Conservation (phyloP, 2,113 vertebrate species). For the Sinosuthora webbiana region DNA sequence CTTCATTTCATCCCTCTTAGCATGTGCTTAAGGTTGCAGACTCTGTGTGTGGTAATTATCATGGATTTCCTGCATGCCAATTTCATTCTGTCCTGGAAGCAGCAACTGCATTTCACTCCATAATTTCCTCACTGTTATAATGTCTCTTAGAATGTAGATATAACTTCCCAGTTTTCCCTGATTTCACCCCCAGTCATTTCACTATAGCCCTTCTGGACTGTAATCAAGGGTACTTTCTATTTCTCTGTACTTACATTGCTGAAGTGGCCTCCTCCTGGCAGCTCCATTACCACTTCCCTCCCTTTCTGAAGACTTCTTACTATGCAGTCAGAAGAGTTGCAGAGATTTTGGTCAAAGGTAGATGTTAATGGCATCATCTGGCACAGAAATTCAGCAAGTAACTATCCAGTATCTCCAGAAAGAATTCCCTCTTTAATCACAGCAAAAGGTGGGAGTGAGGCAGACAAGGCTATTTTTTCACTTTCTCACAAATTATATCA, state of each 20-base stretch:
- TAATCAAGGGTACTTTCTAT: background rate
- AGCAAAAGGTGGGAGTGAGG: background rate
- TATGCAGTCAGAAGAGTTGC: background rate
- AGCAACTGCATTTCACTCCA: background rate
- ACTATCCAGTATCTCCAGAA: background rate
- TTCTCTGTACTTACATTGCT: background rate
- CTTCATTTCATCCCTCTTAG: background rate
- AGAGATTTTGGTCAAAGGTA: background rate
- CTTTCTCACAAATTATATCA: background rate
- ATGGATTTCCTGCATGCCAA: background rate
- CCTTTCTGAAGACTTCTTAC: background rate
- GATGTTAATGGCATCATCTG: background rate
- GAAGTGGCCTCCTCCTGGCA: background rate
- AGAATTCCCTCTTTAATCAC: background rate
- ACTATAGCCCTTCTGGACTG: background rate
- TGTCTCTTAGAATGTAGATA: background rate
- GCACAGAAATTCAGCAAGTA: background rate
- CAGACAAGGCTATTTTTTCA: background rate
- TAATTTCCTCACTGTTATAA: background rate
- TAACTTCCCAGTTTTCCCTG: background rate
- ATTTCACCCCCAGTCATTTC: background rate
- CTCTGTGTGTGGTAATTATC: background rate
- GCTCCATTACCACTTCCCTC: background rate
- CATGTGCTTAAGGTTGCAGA: background rate
- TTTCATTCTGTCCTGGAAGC: background rate